phyloP scores from a whole-genome alignment of 2,113 vertebrate genomes.

The Hemibagrus wyckioides region DNA sequence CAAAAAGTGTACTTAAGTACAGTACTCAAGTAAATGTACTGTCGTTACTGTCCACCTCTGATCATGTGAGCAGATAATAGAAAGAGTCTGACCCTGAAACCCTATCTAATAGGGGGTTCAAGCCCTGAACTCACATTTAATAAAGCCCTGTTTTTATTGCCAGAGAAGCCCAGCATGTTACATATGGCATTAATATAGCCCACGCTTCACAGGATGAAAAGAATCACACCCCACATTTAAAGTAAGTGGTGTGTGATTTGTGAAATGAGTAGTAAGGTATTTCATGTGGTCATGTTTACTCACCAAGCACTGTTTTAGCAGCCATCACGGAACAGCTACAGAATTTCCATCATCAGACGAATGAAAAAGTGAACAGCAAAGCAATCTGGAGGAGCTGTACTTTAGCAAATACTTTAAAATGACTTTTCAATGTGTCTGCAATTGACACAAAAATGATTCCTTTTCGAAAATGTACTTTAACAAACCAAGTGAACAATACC shows the following conservation, averaged over 20 bases:
- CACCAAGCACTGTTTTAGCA: constrained; percentile 35
- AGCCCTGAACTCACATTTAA: constrained; percentile 56
- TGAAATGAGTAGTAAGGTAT: constrained; percentile 43
- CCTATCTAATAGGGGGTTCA: constrained; percentile 62
- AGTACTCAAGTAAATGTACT: no score
- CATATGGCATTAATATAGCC: constrained; percentile 68
- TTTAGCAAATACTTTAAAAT: neutral
- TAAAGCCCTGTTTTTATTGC: constrained; percentile 68
- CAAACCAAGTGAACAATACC: neutral
- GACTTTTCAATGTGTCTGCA: neutral
- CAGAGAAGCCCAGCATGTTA: constrained; percentile 62
- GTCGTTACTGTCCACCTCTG: no score
- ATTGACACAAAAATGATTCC: neutral
- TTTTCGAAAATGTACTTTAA: neutral
- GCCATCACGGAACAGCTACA: constrained; percentile 5
- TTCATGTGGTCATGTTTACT: constrained; percentile 53
- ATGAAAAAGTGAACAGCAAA: neutral
- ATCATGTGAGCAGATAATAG: constrained; percentile 66
- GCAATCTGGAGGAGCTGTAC: neutral
- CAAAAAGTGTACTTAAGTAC: no score
- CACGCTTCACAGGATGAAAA: constrained; percentile 63
- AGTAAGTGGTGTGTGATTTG: constrained; percentile 48
- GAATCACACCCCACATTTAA: constrained; percentile 61
- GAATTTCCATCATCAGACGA: constrained; percentile 9
- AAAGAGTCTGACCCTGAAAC: constrained; percentile 71